Conservation (phyloP, 37 sponge, comb jelly and placozoan species). For the Halichondria panicea region DNA sequence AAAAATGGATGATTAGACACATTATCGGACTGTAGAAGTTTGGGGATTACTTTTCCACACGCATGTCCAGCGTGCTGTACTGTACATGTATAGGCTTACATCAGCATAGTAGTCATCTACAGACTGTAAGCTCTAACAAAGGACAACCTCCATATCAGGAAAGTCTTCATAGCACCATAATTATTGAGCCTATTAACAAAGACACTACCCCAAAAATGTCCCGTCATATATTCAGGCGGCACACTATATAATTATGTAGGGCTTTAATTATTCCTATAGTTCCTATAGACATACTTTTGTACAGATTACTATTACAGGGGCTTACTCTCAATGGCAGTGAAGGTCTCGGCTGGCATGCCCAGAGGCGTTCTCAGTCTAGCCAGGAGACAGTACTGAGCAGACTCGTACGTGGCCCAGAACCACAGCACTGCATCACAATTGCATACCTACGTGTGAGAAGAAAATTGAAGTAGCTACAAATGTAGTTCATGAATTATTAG, state of each 20-base stretch:
- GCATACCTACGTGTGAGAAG: slow-evolving; percentile 36
- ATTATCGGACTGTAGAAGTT: not conserved
- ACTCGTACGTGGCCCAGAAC: slow-evolving; percentile 95
- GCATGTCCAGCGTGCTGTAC: not conserved
- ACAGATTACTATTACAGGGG: too few species aligned
- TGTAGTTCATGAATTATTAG: not conserved
- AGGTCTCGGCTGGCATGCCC: slow-evolving; percentile 87
- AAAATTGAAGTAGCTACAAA: not conserved
- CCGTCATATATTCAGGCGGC: too few species aligned
- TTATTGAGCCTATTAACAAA: too few species aligned
- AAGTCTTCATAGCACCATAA: too few species aligned
- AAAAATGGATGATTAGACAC: slow-evolving; percentile 1
- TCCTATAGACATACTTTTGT: too few species aligned
- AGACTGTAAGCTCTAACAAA: too few species aligned
- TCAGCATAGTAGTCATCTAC: too few species aligned
- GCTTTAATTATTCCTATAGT: too few species aligned
- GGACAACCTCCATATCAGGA: too few species aligned
- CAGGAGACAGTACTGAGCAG: slow-evolving; percentile 89
- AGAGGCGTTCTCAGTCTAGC: slow-evolving; percentile 90
- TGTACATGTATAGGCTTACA: not conserved
- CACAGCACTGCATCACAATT: slow-evolving; percentile 92
- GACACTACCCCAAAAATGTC: too few species aligned
- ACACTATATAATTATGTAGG: too few species aligned
- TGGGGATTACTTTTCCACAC: not conserved
- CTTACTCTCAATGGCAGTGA: slow-evolving; percentile 86